Evolutionary conservation across 2,797 vertebrate genomes (phyloP).

Genomic region (Neostethus bicornis): DNA sequence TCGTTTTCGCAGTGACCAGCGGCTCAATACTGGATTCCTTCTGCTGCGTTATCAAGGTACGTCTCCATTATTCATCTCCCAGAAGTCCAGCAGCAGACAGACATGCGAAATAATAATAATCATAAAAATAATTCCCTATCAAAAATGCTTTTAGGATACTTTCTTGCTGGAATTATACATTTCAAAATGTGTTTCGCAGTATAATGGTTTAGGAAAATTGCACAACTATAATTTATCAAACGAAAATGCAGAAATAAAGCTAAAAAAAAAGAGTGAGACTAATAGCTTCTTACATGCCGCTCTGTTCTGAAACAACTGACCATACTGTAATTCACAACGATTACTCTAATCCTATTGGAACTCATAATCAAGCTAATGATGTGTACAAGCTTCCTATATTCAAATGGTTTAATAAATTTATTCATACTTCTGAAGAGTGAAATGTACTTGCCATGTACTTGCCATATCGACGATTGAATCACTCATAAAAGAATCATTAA

Average conservation of each 20-base stretch:
- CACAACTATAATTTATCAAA: too few species aligned
- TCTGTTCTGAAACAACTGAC: constrained; percentile 2
- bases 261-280: not conserved
- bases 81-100: not conserved
- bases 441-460: not conserved
- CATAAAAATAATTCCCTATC: too few species aligned
- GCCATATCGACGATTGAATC: constrained; percentile 15
- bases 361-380: not conserved
- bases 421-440: constrained; percentile 2
- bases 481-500: constrained; percentile 4
- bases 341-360: not conserved
- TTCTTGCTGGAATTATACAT: too few species aligned
- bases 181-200: too few species aligned
- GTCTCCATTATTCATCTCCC: constrained; percentile 2
- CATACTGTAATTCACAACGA: not conserved
- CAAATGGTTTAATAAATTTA: constrained; percentile 2
- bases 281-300: constrained; percentile 6
- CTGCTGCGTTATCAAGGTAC: constrained; percentile 92
- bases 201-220: too few species aligned
- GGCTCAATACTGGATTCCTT: constrained; percentile 79
- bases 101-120: not conserved
- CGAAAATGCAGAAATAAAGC: not conserved
- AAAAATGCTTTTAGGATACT: too few species aligned
- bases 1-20: constrained; percentile 84
- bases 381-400: constrained; percentile 2